These are phyloP conservation scores for Atractosteus spatula DNA, from an alignment of 2,113 vertebrate genomes.

Conservation along the genomic window DNA sequence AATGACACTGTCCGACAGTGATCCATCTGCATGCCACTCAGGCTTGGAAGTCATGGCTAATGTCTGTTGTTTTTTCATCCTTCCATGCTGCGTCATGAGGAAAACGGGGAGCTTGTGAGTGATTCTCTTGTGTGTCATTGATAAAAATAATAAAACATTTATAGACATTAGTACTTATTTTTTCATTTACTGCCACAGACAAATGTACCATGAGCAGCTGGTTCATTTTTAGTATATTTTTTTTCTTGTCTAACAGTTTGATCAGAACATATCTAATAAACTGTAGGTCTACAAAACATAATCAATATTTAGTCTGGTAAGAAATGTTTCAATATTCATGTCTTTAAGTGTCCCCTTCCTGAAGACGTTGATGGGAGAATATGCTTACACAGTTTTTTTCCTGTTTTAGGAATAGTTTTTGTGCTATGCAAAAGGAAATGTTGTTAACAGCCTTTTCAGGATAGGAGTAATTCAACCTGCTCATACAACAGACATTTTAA, in stretches of 20 bases:
- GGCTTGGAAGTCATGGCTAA: too few relatives aligned
- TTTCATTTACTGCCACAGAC: slow-evolving; percentile 26
- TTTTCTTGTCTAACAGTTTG: too few relatives aligned
- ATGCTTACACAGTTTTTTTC: background rate
- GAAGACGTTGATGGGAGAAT: background rate
- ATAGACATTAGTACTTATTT: background rate
- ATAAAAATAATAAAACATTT: too few relatives aligned
- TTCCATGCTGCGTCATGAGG: too few relatives aligned
- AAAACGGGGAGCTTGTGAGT: too few relatives aligned
- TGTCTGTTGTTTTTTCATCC: too few relatives aligned
- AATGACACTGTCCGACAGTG: background rate
- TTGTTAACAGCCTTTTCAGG: background rate
- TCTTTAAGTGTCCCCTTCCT: background rate
- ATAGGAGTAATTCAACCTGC: background rate
- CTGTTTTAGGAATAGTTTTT: background rate
- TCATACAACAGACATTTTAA: too few relatives aligned
- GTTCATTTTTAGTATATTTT: background rate
- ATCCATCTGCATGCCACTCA: too few relatives aligned
- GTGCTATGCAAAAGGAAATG: too few relatives aligned
- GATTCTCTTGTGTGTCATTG: too few relatives aligned
- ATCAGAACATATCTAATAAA: background rate
- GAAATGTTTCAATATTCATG: background rate
- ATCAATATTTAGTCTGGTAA: background rate
- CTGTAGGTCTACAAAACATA: background rate
- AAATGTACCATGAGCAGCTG: slow-evolving; percentile 24